phyloP scores from a whole-genome alignment of 2,113 vertebrate species.

The Tyto alba region DNA sequence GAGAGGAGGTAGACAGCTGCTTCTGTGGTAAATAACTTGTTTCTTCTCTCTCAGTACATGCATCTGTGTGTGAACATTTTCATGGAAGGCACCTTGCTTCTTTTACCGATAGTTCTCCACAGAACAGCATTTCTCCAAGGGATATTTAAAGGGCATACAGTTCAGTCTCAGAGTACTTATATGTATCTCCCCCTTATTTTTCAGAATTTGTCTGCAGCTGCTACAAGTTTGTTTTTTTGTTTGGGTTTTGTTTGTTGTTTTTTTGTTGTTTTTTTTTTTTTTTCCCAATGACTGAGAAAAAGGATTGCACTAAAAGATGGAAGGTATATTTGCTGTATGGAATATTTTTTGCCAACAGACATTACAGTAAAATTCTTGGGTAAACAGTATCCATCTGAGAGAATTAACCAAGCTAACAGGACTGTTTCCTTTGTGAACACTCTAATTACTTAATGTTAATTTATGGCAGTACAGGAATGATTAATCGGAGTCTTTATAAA shows the following conservation, averaged over 20 bases:
- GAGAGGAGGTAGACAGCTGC: background rate
- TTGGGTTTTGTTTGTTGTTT: background rate
- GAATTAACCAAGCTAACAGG: background rate
- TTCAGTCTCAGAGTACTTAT: background rate
- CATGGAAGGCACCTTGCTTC: background rate
- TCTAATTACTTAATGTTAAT: background rate
- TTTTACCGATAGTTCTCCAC: background rate
- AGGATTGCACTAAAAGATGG: background rate
- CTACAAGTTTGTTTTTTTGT: background rate
- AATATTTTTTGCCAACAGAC: background rate
- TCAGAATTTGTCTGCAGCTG: background rate
- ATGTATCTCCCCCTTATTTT: background rate
- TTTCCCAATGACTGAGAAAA: background rate
- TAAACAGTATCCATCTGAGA: background rate
- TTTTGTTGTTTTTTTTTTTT: background rate
- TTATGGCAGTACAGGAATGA: background rate
- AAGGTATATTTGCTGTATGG: background rate
- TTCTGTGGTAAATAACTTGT: background rate
- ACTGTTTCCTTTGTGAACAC: background rate
- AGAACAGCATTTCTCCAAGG: background rate
- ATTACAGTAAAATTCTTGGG: background rate
- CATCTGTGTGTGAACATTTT: background rate
- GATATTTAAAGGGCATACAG: background rate
- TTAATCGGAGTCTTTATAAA: background rate
- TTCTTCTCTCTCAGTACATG: background rate